Evolutionary conservation across 2,113 vertebrate species (phyloP), one percentile per base, ranked within the genome.

Genomic region (Lophochroa leadbeateri): DNA sequence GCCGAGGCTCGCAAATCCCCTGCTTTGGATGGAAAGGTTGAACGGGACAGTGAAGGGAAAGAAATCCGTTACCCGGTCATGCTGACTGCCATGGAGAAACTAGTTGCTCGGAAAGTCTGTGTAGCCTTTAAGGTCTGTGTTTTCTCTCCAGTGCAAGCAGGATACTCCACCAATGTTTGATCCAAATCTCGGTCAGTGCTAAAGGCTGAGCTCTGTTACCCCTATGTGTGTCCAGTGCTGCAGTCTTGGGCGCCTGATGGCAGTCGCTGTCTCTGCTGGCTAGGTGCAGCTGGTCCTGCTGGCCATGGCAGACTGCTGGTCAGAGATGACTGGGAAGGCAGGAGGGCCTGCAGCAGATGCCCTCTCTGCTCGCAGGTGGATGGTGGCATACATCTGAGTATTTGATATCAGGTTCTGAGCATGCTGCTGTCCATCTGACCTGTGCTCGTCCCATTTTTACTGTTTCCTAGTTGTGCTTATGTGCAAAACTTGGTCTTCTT

Each of bases 61-160:
- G 99, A 99, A 91, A 99, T 99, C 70, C 99, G 99, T 14, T 99
- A 99, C 95, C 99, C 99, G 0, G 99, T 99, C 91, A 99, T 99
- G 99, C 98, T 99, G 43, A 99, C 99, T 3, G 99, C 99, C 96
- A 99, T 99, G 99, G 99, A 99, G 97, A 99, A 99, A 63, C 98
- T 99, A 9, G 99, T 99, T 68, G 99, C 99, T 61, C 98, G 99
- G 41, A 99, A 99, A 97, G 99, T 99, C 94, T 99, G 99, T 68
- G 97, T 99, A 39, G 99, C 99, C 21, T 99, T 99, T 96, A 99
- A 99, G 99, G 99, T 99, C 53, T 46, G 97, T 96, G 33, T 76
- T 76, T 88, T 65, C n/a, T 79, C 60, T 80, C 20, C 29, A 74
- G 0, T 49, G 33, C 67, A 46, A 43, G 53, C 46, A 72, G 49